Base-by-base conservation (phyloP, 2,888 invertebrate genomes). In the Ormia ochracea region DNA sequence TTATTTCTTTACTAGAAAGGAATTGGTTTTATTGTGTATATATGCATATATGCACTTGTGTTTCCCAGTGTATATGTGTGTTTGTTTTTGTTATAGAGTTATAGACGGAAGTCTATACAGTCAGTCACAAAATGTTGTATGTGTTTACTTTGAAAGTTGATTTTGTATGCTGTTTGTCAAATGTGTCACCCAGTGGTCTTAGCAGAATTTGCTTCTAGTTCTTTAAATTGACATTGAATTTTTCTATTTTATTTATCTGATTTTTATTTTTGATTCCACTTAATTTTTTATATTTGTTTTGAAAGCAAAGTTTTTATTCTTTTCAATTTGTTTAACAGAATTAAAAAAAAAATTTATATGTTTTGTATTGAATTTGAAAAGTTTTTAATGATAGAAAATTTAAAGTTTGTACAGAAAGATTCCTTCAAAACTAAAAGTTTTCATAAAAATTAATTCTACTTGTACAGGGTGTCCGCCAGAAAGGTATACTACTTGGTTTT, bases 81-180 rank as follows among this genome's bases (percentile, higher is more conserved):
- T 52, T 9, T 33, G 12, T 50, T 45, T 65, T n/a, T n/a, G n/a
- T n/a, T n/a, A n/a, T n/a, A n/a, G n/a, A n/a, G 19, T 17, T 78
- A 21, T 50, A 74, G 68, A 17, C 50, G 63, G 59, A 59, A 66
- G 70, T 50, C 65, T 76, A 43, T 56, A 7, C 43, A 43, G 61
- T 5, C 43, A 43, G 61, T 63, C 43, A 52, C 68, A 63, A 59
- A 50, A 52, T 63, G 54, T 63, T 63, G 50, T 70, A 17, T 74
- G 61, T 61, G 14, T 59, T 58, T 38, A 17, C 26, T 61, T 28
- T 9, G 21, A 56, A 61, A 74, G 48, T 74, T 73, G 56, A 78
- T 73, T 68, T 78, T 31, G 28, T 56, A 73, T 78, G 73, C 68
- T 63, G 68, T 68, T 69, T 74, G 78, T 78, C 48, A 54, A 74